Conservation (phyloP, 2,797 vertebrate genomes). For the Astyanax mexicanus region DNA sequence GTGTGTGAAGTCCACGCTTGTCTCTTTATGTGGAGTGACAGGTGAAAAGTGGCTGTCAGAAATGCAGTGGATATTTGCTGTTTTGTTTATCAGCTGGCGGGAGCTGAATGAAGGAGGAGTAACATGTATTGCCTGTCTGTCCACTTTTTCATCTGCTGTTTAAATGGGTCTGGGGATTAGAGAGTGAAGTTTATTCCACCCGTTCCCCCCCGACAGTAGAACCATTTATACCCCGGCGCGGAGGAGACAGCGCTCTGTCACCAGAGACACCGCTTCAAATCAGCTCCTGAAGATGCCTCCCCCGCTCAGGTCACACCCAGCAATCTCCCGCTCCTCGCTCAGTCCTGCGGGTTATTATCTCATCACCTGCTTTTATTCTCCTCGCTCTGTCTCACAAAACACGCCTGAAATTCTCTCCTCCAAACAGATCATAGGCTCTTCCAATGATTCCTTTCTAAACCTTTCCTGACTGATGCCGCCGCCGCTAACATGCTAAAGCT, state of each 20-base stretch:
- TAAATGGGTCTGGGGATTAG: constrained; percentile 79
- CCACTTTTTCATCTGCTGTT: constrained; percentile 77
- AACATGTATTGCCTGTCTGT: constrained; percentile 76
- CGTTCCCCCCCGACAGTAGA: constrained; percentile 69
- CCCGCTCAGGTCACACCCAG: constrained; percentile 52
- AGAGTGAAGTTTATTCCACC: constrained; percentile 79
- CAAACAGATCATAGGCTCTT: neutral
- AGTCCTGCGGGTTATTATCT: constrained; percentile 44
- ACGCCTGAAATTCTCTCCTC: neutral
- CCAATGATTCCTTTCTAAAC: constrained; percentile 1
- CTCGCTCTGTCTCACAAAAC: constrained; percentile 4
- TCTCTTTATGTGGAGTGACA: constrained; percentile 74
- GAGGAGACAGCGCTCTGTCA: constrained; percentile 72
- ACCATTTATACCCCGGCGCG: constrained; percentile 71
- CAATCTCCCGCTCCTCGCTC: constrained; percentile 53
- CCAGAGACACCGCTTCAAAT: constrained; percentile 71
- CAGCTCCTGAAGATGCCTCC: constrained; percentile 67
- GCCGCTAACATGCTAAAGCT: neutral
- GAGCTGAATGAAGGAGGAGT: constrained; percentile 72
- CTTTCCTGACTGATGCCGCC: neutral
- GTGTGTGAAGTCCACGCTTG: constrained; percentile 33
- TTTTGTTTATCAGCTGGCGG: constrained; percentile 77
- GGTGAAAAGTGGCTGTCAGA: constrained; percentile 78
- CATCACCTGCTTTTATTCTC: constrained; percentile 37
- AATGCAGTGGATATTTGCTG: constrained; percentile 77